Percentiles rank a stretch among this genome's conserved stretches.
Conservation (phyloP, 2,113 vertebrate genomes). For the Chaetops frenatus region DNA sequence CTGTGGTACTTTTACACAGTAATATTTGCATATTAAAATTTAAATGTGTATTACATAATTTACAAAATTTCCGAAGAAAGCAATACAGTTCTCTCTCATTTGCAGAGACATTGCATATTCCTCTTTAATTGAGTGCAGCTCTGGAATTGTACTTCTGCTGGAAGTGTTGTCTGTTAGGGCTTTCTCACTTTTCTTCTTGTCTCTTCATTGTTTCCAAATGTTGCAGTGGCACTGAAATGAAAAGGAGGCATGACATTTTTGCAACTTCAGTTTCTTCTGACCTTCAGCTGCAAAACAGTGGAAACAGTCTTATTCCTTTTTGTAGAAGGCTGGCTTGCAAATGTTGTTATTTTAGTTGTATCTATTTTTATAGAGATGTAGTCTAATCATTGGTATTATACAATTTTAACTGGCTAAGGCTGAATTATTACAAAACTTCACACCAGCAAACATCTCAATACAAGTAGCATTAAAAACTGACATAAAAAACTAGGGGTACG, state of each 20-base stretch:
- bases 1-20: background rate
- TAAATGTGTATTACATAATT: background rate
- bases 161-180: background rate
- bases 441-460: background rate
- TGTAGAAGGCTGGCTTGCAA: background rate
- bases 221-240: conserved; percentile 11
- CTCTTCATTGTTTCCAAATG: conserved; percentile 61
- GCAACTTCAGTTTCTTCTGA: background rate
- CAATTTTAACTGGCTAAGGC: background rate
- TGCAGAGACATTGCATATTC: background rate
- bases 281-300: conserved; percentile 6
- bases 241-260: conserved; percentile 27
- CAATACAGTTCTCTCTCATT: background rate
- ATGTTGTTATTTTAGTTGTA: background rate
- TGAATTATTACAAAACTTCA: background rate
- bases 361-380: background rate
- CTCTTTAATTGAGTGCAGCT: conserved; percentile 7
- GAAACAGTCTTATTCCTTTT: background rate
- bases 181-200: conserved; percentile 38
- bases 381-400: background rate
- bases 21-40: background rate
- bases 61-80: background rate
- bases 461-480: background rate
- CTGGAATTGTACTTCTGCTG: conserved; percentile 5
- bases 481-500: background rate